phyloP scores from a whole-genome alignment of 2,113 vertebrate species.

The Marmota flaviventris region DNA sequence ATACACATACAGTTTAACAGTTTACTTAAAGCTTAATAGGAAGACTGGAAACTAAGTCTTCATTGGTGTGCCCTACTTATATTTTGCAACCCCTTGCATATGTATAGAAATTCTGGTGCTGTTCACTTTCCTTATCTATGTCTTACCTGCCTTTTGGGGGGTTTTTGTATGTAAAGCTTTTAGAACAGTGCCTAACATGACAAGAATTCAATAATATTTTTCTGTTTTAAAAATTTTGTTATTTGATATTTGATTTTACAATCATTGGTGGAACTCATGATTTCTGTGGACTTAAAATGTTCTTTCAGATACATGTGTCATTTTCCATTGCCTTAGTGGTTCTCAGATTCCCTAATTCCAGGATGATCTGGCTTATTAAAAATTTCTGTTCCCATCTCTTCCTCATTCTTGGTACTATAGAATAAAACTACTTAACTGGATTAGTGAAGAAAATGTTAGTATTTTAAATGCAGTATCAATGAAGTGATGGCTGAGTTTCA shows the following conservation, averaged over 20 bases:
- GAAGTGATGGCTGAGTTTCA: neutral
- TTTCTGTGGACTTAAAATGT: neutral
- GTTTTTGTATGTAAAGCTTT: neutral
- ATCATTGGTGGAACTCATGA: neutral
- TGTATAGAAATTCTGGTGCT: neutral
- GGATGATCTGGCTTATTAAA: neutral
- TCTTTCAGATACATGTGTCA: neutral
- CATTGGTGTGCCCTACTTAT: neutral
- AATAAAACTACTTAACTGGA: neutral
- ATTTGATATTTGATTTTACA: neutral
- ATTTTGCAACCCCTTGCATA: neutral
- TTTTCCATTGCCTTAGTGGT: neutral
- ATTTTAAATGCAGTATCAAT: constrained; percentile 7
- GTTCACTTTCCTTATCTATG: neutral
- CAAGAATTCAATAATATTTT: neutral
- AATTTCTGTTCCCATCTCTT: neutral
- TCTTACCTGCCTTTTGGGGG: neutral
- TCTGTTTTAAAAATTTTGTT: constrained; percentile 22
- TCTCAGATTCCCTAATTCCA: neutral
- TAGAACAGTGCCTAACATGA: neutral
- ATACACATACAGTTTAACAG: neutral
- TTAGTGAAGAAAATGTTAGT: constrained; percentile 29
- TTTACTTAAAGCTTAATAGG: neutral
- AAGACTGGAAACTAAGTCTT: neutral
- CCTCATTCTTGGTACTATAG: neutral